Evolutionary conservation across 1,140 invertebrate genomes (phyloP), one percentile per base, ranked within the genome.

Genomic region (Nasonia giraulti): DNA sequence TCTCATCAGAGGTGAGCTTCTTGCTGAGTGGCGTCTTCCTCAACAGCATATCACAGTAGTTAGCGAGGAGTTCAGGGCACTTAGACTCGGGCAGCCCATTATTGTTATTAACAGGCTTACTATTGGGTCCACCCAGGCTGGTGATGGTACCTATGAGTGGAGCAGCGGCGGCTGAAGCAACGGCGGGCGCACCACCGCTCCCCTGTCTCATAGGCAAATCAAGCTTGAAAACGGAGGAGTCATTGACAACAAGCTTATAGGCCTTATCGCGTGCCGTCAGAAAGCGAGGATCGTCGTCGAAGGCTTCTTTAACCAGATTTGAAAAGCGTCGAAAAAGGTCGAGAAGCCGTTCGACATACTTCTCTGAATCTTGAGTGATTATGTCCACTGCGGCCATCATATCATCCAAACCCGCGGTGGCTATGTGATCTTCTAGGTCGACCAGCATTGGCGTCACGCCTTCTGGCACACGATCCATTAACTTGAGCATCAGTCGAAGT

Each of bases 31-130:
- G 97, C 71, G 98, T 99, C 92, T 99, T 98, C 87, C 99, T 95
- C 87, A 99, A 94, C 88, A 99, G 94, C 97, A 99, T 98, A 96
- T 99, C 99, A 96, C 99, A 99, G 95, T 99, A 99, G 93, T 99
- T 99, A 66, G 99, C 99, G 88, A 99, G 94, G 75, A 99, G 95
- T 94, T 99, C 99, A 23, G 99, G 99, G 94, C 99, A 99, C 91
- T 99, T 98, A 83, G 98, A 99, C 91, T 99, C 99, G 2, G 98
- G 98, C 78, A 89, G 89, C 33, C 89, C 90, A 76, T 91, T 92
- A 68, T 90, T 93, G 87, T 93, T 93, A 83, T 91, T 93, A 14
- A 86, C 90, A 23, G 90, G 87, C 89, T 91, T 93, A 81, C 80
- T 91, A 11, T 73, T 83, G 2, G 23, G 2, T 23, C 44, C 55